A percentile compares a stretch with the other conserved stretches of the same genome.
These are phyloP conservation scores for Vidua macroura DNA, from an alignment of 2,113 vertebrate species.

Conservation along the genomic window DNA sequence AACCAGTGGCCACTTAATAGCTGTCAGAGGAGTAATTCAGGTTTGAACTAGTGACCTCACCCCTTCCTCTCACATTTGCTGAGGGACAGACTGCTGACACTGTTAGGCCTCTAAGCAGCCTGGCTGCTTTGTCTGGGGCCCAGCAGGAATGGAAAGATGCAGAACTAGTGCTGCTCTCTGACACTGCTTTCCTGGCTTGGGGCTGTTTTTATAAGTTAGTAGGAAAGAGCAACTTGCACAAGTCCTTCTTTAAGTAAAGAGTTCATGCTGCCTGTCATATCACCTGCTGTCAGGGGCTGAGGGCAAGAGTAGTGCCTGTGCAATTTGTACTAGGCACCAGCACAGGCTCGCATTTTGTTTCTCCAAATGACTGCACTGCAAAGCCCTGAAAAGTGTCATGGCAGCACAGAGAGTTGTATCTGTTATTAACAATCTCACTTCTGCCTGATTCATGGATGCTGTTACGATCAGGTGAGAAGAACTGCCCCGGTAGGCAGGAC, in stretches of 20 bases:
- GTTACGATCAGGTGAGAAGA: not conserved
- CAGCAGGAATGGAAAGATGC: not conserved
- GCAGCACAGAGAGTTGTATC: not conserved
- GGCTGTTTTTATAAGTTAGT: not conserved
- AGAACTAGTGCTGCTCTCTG: not conserved
- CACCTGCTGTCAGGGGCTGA: not conserved
- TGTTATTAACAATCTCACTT: not conserved
- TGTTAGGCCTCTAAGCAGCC: not conserved
- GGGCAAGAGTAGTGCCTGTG: not conserved
- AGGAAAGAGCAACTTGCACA: not conserved
- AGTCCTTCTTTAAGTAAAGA: not conserved
- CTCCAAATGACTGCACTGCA: not conserved
- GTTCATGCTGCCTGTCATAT: not conserved
- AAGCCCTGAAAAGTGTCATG: not conserved
- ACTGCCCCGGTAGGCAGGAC: not conserved
- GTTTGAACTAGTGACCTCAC: constrained; percentile 3
- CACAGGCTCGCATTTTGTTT: not conserved
- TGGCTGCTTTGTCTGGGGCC: not conserved
- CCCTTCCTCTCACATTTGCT: not conserved
- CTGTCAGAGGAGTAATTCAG: not conserved
- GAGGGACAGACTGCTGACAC: not conserved
- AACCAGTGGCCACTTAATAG: not conserved
- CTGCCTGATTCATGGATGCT: not conserved
- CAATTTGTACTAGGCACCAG: not conserved
- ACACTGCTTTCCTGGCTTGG: not conserved